Evolutionary conservation across 1,140 invertebrate species (phyloP), one percentile per base, ranked within the genome.

Genomic region (Anthonomus grandis): DNA sequence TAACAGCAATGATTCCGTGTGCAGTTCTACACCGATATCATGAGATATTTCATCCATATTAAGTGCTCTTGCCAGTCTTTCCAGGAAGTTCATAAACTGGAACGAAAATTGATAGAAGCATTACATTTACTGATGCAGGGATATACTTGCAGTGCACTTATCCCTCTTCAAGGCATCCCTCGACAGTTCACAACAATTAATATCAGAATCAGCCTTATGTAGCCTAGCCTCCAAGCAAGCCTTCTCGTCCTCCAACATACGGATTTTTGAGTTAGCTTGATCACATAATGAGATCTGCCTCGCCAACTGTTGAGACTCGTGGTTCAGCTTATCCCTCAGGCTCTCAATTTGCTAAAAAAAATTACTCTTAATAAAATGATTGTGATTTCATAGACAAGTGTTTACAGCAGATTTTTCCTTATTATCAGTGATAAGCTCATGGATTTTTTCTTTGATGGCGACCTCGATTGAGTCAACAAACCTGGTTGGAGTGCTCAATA

Each of bases 21-120:
- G 86, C 21, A 90, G 76, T 69, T 90, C 87, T 13, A 89, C 81
- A 6, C 88, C 88, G 42, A 87, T 79, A 61, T 90, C 88, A 63
- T 86, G 79, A 0, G 87, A 84, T 60, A 88, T 82, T 72, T 88
- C 86, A 68, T 89, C 86, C 80, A 88, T 83, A 66, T 87, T 85
- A 68, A 88, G 76, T 10, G 83, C 84, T 59, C 83, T 78, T 51
- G 84, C 83, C 31, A 91, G 69, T 39, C 87, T 76, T 64, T 89
- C 87, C 66, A 89, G 70, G 71, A 89, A 89, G 63, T 82, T 79
- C 65, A 85, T 79, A 65, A 87, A 86, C 86, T 89, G 4, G 12
- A 38, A 37, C 8, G 0, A 38, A 46, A 10, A 12, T 17, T 10
- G 4, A 48, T n/a, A 19, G 37, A 48, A 23, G 24, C n/a, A n/a